phyloP scores from a whole-genome alignment of 2,113 vertebrate genomes.

The Brachirus orientalis region DNA sequence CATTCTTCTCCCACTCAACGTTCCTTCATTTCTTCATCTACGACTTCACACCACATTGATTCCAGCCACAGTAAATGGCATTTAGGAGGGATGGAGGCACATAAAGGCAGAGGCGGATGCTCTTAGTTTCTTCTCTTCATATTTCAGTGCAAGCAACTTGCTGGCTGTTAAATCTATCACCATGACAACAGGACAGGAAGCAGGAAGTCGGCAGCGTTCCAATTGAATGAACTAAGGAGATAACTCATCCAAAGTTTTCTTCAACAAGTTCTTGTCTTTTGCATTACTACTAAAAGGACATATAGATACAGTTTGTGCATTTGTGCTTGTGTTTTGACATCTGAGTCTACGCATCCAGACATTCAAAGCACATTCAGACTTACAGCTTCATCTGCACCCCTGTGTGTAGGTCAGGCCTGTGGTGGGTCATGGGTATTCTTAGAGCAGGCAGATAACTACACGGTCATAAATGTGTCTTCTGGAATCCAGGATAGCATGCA shows the following conservation, averaged over 20 bases:
- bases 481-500: constrained; percentile 1
- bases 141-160: constrained; percentile 21
- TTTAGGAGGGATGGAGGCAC: constrained; percentile 16
- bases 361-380: not conserved
- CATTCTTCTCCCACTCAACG: constrained; percentile 23
- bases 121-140: constrained; percentile 26
- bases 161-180: constrained; percentile 37
- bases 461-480: constrained; percentile 40
- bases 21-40: constrained; percentile 9
- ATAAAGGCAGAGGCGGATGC: constrained; percentile 38
- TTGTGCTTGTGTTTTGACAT: constrained; percentile 6
- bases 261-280: not conserved
- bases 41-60: not conserved
- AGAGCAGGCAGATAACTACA: constrained; percentile 24
- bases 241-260: constrained; percentile 25
- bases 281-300: not conserved
- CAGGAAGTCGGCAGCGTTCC: constrained; percentile 63
- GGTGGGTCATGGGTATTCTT: constrained; percentile 53
- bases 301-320: not conserved
- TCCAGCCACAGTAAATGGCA: constrained; percentile 47
- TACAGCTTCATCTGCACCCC: constrained; percentile 13
- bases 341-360: not conserved
- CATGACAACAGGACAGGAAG: constrained; percentile 74
- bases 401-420: constrained; percentile 30
- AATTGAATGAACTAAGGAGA: constrained; percentile 45